Conservation (phyloP, 2,888 invertebrate species). For the Smittia sp. region DNA sequence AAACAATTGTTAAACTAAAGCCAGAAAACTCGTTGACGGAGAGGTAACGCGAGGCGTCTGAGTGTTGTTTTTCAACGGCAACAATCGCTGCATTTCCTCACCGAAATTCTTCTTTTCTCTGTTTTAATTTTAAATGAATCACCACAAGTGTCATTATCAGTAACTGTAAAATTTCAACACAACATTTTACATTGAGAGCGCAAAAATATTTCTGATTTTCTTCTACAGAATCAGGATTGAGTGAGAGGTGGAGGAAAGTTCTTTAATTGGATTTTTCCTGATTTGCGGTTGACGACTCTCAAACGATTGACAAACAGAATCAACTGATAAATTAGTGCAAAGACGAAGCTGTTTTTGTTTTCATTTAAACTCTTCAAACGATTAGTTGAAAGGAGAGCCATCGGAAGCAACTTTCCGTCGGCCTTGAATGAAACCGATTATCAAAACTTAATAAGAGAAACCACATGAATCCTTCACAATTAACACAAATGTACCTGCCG, state of each 20-base stretch:
- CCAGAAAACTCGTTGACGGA: background rate
- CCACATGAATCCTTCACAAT: constrained; percentile 36
- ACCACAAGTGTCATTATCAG: constrained; percentile 47
- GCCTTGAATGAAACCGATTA: constrained; percentile 5
- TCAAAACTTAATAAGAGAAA: background rate
- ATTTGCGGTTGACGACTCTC: background rate
- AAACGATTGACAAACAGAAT: too few species aligned
- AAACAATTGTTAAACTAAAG: background rate
- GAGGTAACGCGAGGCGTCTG: background rate
- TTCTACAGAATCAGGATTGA: background rate
- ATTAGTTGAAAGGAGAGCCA: constrained; percentile 3
- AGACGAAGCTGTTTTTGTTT: constrained; percentile 4
- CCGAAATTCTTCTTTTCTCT: background rate
- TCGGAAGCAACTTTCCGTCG: background rate
- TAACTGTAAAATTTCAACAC: constrained; percentile 38
- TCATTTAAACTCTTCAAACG: background rate
- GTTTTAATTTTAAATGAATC: constrained; percentile 42
- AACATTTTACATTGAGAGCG: background rate
- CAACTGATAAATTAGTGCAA: background rate
- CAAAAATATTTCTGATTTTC: constrained; percentile 1
- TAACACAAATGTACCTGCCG: constrained; percentile 39
- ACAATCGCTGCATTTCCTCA: background rate
- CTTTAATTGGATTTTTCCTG: background rate
- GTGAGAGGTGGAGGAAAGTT: background rate
- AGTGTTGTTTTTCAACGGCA: background rate